phyloP scores from a whole-genome alignment of 2,888 invertebrate genomes.

The Cosmia trapezina region DNA sequence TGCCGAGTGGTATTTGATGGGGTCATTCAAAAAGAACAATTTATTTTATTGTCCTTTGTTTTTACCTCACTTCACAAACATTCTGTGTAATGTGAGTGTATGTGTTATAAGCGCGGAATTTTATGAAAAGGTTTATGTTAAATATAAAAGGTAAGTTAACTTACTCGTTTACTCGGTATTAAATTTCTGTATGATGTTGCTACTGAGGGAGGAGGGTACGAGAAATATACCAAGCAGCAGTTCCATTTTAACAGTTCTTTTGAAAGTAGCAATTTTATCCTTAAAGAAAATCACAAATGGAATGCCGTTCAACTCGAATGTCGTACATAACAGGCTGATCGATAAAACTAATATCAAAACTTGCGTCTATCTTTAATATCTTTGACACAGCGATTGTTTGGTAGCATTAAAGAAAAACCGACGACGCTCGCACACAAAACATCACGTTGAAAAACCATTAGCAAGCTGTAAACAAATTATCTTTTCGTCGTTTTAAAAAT shows the following conservation, averaged over 20 bases:
- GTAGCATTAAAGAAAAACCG: conserved; percentile 35
- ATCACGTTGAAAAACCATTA: conserved; percentile 39
- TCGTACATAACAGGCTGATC: conserved; percentile 41
- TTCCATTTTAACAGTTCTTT: conserved; percentile 39
- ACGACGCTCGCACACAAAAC: conserved; percentile 27
- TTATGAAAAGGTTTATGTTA: conserved; percentile 58
- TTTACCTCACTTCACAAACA: conserved; percentile 69
- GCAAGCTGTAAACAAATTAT: conserved; percentile 61
- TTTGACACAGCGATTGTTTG: conserved; percentile 51
- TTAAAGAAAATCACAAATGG: conserved; percentile 42
- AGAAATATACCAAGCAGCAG: conserved; percentile 38
- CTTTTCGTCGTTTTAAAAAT: conserved; percentile 54
- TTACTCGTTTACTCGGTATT: conserved; percentile 48
- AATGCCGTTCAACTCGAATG: conserved; percentile 33
- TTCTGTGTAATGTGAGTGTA: conserved; percentile 51
- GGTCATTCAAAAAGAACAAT: conserved; percentile 79
- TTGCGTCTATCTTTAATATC: conserved; percentile 46
- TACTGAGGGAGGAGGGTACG: conserved; percentile 27
- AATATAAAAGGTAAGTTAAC: conserved; percentile 57
- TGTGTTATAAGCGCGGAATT: conserved; percentile 51
- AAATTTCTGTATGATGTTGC: conserved; percentile 36
- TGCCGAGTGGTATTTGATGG: conserved; percentile 80
- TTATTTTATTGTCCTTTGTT: conserved; percentile 81
- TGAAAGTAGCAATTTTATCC: conserved; percentile 37
- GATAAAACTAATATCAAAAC: conserved; percentile 61